Conservation (phyloP, 2,113 vertebrate species). For the Sinosuthora webbiana region DNA sequence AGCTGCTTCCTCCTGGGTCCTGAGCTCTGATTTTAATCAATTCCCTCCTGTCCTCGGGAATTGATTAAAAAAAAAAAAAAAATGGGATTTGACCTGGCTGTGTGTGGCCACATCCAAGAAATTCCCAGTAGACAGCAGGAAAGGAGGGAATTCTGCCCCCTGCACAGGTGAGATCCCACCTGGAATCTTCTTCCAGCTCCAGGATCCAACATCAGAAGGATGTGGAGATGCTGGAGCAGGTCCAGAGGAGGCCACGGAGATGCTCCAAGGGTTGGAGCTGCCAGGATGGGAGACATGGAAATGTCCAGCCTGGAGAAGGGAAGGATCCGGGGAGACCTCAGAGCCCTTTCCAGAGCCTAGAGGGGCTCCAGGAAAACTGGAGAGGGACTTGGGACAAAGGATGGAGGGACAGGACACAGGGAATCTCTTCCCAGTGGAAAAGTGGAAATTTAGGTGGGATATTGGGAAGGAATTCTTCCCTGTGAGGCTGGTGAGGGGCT, state of each 20-base stretch:
- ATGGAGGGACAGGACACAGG: neutral
- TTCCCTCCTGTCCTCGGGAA: neutral
- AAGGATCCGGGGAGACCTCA: rapidly evolving
- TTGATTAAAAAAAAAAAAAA: neutral
- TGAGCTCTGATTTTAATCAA: neutral
- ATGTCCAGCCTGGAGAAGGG: neutral
- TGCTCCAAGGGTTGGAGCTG: neutral
- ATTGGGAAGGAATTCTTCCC: rapidly evolving
- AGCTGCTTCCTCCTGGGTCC: neutral
- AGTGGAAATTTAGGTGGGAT: neutral
- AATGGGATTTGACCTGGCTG: rapidly evolving
- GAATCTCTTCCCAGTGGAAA: neutral
- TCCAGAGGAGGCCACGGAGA: neutral
- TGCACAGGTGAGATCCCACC: rapidly evolving
- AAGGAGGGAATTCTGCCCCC: neutral
- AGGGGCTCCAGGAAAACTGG: neutral
- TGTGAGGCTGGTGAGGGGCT: neutral
- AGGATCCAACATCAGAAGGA: neutral
- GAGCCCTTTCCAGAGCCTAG: neutral
- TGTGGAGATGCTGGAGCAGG: rapidly evolving
- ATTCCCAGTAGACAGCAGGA: neutral
- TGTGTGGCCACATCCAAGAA: neutral
- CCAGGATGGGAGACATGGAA: neutral
- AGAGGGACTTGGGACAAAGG: neutral
- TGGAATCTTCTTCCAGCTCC: neutral